A percentile compares a stretch with the other conserved stretches of the same genome.
Conservation (phyloP, 2,797 vertebrate species). For the Sebastes nivosus region DNA sequence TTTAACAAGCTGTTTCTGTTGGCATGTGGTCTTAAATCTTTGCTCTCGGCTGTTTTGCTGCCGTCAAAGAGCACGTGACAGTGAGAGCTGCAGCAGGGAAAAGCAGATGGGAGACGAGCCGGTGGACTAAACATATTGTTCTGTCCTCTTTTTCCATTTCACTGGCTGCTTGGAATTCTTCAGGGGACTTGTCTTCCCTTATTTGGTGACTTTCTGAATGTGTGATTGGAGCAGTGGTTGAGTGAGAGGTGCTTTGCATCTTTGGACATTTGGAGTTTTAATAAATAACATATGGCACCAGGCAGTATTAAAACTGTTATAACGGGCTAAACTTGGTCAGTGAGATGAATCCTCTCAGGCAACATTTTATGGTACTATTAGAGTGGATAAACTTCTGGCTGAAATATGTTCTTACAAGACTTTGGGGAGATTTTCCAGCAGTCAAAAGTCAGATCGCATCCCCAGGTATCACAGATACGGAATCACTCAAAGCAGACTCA, state of each 20-base stretch:
- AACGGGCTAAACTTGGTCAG: not conserved
- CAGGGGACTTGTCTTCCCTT: not conserved
- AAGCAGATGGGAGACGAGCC: not conserved
- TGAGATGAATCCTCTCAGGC: slow-evolving; percentile 60
- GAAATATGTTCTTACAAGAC: slow-evolving; percentile 37
- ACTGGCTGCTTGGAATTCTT: slow-evolving; percentile 21
- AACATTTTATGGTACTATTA: slow-evolving; percentile 37
- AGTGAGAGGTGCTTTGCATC: not conserved
- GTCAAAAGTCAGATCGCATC: slow-evolving; percentile 15
- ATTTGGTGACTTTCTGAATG: not conserved
- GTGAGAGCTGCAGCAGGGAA: not conserved
- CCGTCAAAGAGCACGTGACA: slow-evolving; percentile 1
- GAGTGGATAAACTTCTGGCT: slow-evolving; percentile 61
- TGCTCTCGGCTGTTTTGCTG: not conserved
- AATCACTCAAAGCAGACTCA: not conserved
- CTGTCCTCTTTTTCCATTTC: slow-evolving; percentile 10
- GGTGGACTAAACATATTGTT: slow-evolving; percentile 7
- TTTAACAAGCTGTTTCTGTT: not conserved
- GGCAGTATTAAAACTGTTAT: not conserved
- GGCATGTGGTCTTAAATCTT: not conserved
- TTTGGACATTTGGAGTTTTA: not conserved
- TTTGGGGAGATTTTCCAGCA: slow-evolving; percentile 45
- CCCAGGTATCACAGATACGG: not conserved
- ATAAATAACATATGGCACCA: not conserved
- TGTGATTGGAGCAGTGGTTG: not conserved